Evolutionary conservation across 2,888 invertebrate genomes (phyloP).

Genomic region (Plemyria rubiginata): DNA sequence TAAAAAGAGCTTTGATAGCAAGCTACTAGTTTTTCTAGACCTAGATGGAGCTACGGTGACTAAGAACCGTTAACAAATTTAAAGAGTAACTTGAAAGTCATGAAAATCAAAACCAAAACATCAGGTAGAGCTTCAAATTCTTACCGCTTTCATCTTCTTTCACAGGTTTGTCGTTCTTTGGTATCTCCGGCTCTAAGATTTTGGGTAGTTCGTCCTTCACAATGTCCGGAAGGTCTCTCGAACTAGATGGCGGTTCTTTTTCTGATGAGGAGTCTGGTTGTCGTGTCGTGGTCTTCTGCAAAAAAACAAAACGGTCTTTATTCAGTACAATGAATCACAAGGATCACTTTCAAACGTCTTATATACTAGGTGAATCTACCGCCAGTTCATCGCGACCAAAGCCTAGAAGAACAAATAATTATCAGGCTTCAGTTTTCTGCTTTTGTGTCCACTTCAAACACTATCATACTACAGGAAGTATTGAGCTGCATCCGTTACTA

Average conservation of each 20-base stretch:
- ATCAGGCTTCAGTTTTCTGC: not conserved
- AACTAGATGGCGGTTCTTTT: conserved; percentile 62
- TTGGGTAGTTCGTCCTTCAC: conserved; percentile 67
- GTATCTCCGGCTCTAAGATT: conserved; percentile 56
- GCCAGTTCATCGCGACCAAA: too few species aligned
- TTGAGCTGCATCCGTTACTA: too few species aligned
- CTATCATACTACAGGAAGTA: too few species aligned
- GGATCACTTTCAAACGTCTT: too few species aligned
- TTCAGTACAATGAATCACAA: too few species aligned
- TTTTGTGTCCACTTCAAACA: too few species aligned
- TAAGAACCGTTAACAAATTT: not conserved
- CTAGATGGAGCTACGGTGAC: too few species aligned
- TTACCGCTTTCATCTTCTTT: conserved; percentile 69
- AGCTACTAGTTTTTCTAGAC: too few species aligned
- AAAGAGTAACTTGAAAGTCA: not conserved
- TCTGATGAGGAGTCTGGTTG: conserved; percentile 78
- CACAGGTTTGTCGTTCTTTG: conserved; percentile 71
- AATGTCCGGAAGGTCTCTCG: conserved; percentile 66
- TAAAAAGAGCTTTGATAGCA: too few species aligned
- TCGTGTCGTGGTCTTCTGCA: conserved; percentile 74
- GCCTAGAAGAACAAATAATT: not conserved
- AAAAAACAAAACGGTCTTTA: too few species aligned
- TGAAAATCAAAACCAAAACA: not conserved
- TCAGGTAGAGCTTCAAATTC: conserved; percentile 19
- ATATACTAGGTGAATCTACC: too few species aligned